These are phyloP conservation scores for Gadus chalcogrammus DNA, from an alignment of 2,113 vertebrate species.

Conservation along the genomic window DNA sequence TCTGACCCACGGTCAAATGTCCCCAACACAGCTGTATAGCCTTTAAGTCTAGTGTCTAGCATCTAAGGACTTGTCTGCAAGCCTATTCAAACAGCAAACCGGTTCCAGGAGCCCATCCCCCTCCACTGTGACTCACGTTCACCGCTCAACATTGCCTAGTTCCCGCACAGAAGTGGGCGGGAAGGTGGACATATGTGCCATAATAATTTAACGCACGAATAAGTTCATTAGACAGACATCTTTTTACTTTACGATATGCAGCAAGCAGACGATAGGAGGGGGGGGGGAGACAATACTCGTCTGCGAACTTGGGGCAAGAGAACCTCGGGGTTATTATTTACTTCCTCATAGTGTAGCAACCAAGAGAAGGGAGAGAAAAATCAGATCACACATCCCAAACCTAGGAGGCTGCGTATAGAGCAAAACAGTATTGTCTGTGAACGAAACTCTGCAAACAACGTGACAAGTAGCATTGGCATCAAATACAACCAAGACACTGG, in stretches of 20 bases:
- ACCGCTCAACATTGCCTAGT: slow-evolving; percentile 54
- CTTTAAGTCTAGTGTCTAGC: slow-evolving; percentile 1
- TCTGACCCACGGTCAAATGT: slow-evolving; percentile 37
- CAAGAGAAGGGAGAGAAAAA: background rate
- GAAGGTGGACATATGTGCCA: slow-evolving; percentile 46
- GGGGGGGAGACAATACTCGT: too few species aligned
- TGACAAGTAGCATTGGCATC: slow-evolving; percentile 5
- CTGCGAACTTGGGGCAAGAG: too few species aligned
- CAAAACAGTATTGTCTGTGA: too few species aligned
- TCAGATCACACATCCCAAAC: slow-evolving; percentile 23
- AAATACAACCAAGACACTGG: slow-evolving; percentile 14
- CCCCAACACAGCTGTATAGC: slow-evolving; percentile 12
- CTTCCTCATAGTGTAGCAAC: too few species aligned
- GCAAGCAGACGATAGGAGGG: slow-evolving; percentile 11
- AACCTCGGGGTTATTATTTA: too few species aligned
- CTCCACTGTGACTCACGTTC: slow-evolving; percentile 61
- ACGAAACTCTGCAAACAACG: too few species aligned
- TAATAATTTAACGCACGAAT: slow-evolving; percentile 43
- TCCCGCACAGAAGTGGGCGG: slow-evolving; percentile 65
- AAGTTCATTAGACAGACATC: slow-evolving; percentile 7
- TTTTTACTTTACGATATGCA: slow-evolving; percentile 10
- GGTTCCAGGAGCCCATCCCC: slow-evolving; percentile 48
- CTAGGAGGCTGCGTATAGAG: slow-evolving; percentile 6
- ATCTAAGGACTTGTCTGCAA: slow-evolving; percentile 30
- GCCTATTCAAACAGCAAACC: background rate